Conservation (phyloP, 2,797 vertebrate species). For the Gallinago stenura region DNA sequence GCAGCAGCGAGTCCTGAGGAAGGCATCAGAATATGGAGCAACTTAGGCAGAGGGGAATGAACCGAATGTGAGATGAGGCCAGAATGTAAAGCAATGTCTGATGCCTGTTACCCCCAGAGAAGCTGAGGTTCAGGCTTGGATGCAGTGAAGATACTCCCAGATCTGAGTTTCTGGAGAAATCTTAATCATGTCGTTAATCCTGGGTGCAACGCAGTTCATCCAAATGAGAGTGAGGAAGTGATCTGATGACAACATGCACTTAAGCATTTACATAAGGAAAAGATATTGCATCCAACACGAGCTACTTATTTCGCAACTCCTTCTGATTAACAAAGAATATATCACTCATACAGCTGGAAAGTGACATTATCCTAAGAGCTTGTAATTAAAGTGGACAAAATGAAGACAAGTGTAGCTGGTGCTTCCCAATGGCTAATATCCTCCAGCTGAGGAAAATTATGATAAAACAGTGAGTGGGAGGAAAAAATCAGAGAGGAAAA, state of each 20-base stretch:
- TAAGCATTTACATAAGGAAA: not conserved
- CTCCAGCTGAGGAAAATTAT: constrained; percentile 72
- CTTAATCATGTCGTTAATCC: not conserved
- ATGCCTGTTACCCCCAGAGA: not conserved
- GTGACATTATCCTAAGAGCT: constrained; percentile 48
- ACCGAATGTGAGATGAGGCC: not conserved
- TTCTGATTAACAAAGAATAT: constrained; percentile 19
- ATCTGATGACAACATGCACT: not conserved
- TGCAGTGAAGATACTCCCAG: not conserved
- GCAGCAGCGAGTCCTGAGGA: constrained; percentile 45
- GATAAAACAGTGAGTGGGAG: constrained; percentile 57
- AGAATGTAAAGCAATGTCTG: constrained; percentile 8
- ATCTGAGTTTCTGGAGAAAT: constrained; percentile 37
- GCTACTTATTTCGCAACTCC: constrained; percentile 12
- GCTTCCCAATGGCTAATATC: constrained; percentile 54
- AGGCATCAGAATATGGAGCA: constrained; percentile 45
- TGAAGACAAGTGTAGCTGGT: constrained; percentile 54
- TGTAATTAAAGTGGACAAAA: constrained; percentile 65
- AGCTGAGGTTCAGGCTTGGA: not conserved
- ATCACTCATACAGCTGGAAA: constrained; percentile 56
- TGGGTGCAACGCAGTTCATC: not conserved
- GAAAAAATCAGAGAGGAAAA: constrained; percentile 61
- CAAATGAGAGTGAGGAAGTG: not conserved
- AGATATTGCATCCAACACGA: constrained; percentile 1
- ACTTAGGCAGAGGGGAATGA: constrained; percentile 43